Conservation (phyloP, 2,888 invertebrate genomes). For the Lasioglossum vierecki region DNA sequence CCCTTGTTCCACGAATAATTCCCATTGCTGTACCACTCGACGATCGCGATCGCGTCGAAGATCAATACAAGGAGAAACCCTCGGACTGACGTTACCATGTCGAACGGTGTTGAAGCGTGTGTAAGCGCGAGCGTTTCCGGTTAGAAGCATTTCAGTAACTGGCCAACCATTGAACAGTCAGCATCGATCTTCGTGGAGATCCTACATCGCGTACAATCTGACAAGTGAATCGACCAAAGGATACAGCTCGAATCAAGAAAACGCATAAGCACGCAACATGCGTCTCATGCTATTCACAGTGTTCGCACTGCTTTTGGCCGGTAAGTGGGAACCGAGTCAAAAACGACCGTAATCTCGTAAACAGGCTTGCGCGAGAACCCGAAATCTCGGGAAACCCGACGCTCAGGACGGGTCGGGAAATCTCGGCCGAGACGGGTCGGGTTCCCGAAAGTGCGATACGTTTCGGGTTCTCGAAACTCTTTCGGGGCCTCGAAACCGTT, state of each 20-base stretch:
- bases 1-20: neutral
- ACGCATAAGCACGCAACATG: slow-evolving; percentile 41
- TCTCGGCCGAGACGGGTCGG: too few species aligned
- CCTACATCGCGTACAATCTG: neutral
- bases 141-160: slow-evolving; percentile 55
- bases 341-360: neutral
- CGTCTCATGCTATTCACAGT: slow-evolving; percentile 67
- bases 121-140: slow-evolving; percentile 28
- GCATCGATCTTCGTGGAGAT: slow-evolving; percentile 14
- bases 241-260: neutral
- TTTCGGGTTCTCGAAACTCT: too few species aligned
- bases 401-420: too few species aligned
- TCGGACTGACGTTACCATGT: slow-evolving; percentile 32
- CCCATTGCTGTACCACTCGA: neutral
- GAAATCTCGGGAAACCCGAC: too few species aligned
- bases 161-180: slow-evolving; percentile 36
- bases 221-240: neutral
- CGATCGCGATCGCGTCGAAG: slow-evolving; percentile 17
- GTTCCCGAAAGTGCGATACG: too few species aligned
- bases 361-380: too few species aligned
- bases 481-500: too few species aligned
- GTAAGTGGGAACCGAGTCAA: slow-evolving; percentile 61
- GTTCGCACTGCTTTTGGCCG: slow-evolving; percentile 68
- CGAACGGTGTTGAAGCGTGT: slow-evolving; percentile 34
- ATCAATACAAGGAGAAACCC: slow-evolving; percentile 73